Percentiles rank a stretch among this genome's conserved stretches.
Conservation (phyloP, 2,888 invertebrate genomes). For the Tanytarsus gracilentus region DNA sequence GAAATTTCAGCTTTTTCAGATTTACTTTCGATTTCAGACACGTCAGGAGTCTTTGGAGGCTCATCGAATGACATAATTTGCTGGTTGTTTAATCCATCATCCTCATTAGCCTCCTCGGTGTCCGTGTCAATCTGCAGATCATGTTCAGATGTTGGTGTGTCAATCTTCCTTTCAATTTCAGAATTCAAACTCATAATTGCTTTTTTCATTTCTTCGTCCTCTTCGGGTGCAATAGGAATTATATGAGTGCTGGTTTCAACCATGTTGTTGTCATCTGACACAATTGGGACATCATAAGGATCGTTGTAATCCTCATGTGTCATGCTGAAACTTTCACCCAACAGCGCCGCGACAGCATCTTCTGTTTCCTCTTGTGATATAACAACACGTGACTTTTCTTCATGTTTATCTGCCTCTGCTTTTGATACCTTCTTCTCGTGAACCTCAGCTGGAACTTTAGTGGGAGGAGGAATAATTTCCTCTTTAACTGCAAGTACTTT, state of each 20-base stretch:
- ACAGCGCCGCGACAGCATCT: slow-evolving; percentile 79
- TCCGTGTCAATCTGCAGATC: slow-evolving; percentile 80
- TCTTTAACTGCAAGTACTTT: slow-evolving; percentile 45
- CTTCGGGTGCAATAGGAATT: slow-evolving; percentile 53
- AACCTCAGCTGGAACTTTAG: slow-evolving; percentile 36
- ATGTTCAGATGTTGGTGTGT: slow-evolving; percentile 75
- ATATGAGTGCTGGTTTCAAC: slow-evolving; percentile 46
- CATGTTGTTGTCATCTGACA: slow-evolving; percentile 45
- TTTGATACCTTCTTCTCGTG: slow-evolving; percentile 34
- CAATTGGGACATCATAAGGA: slow-evolving; percentile 48
- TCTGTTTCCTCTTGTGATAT: slow-evolving; percentile 90
- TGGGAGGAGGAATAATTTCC: slow-evolving; percentile 34
- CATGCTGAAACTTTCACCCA: slow-evolving; percentile 77
- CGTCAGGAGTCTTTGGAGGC: slow-evolving; percentile 44
- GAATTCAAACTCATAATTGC: slow-evolving; percentile 72
- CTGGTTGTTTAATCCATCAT: slow-evolving; percentile 34
- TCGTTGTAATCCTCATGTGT: slow-evolving; percentile 47
- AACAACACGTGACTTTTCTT: slow-evolving; percentile 70
- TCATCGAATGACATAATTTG: slow-evolving; percentile 44
- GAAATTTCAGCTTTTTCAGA: slow-evolving; percentile 38
- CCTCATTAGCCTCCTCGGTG: slow-evolving; percentile 65
- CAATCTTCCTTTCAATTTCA: slow-evolving; percentile 67
- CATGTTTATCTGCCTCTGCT: slow-evolving; percentile 49
- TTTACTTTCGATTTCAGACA: slow-evolving; percentile 47
- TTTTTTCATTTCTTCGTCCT: slow-evolving; percentile 74